phyloP scores from a whole-genome alignment of 2,797 vertebrate genomes.

The Micromesistius poutassou region DNA sequence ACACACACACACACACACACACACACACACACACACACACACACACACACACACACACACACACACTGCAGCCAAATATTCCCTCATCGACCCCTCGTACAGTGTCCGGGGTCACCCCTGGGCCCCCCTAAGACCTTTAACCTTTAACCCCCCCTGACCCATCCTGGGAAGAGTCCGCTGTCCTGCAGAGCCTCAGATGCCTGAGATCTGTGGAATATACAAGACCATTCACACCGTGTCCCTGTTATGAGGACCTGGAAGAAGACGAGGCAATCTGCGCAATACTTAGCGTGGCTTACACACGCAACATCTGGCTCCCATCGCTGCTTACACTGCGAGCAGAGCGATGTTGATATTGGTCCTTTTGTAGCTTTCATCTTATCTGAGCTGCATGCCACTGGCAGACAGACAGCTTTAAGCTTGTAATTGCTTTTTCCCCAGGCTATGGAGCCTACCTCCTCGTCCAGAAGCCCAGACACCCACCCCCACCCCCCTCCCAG shows the following conservation, averaged over 20 bases:
- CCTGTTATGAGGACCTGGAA: constrained; percentile 13
- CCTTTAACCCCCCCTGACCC: constrained; percentile 16
- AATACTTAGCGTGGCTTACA: constrained; percentile 25
- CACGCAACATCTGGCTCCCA: constrained; percentile 51
- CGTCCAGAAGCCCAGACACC: background rate
- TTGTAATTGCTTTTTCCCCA: constrained; percentile 63
- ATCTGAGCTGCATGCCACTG: constrained; percentile 66
- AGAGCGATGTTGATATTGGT: constrained; percentile 50
- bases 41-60: background rate
- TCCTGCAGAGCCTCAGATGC: constrained; percentile 40
- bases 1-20: background rate
- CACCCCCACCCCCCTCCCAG: constrained; percentile 15
- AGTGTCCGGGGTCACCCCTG: constrained; percentile 37
- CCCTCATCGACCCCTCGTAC: constrained; percentile 40
- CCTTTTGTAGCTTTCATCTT: constrained; percentile 57
- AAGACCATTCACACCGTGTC: constrained; percentile 8
- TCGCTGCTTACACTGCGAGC: constrained; percentile 40
- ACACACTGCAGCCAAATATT: constrained; percentile 25
- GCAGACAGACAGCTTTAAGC: constrained; percentile 55
- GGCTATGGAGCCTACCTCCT: constrained; percentile 54
- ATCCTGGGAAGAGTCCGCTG: constrained; percentile 36
- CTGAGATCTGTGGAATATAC: constrained; percentile 33
- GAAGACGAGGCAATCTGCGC: background rate
- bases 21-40: background rate
- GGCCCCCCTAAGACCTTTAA: constrained; percentile 50